Percentiles rank a stretch among this genome's conserved stretches.
Conservation (phyloP, 2,888 invertebrate genomes). For the Muschampia plurimacula region DNA sequence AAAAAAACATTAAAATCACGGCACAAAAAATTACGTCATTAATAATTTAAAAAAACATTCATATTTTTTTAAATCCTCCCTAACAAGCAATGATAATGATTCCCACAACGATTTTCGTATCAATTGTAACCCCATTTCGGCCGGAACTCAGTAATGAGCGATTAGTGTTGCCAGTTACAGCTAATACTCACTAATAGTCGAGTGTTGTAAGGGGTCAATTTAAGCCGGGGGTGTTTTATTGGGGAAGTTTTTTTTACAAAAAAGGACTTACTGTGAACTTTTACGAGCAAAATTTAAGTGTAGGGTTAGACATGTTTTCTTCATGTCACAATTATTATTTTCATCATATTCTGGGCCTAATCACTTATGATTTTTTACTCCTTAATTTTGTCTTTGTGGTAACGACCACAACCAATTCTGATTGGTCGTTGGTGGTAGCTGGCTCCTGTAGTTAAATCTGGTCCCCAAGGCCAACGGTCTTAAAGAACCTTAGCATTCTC, state of each 20-base stretch:
- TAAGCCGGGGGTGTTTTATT: neutral
- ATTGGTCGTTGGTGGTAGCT: too few relatives aligned
- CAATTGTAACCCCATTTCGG: conserved; percentile 56
- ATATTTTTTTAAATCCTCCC: conserved; percentile 27
- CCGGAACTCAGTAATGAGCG: conserved; percentile 82
- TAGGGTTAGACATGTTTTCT: neutral
- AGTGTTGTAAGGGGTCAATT: conserved; percentile 56
- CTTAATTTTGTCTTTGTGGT: too few relatives aligned
- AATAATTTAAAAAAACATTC: conserved; percentile 13
- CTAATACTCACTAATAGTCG: conserved; percentile 79
- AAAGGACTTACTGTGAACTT: neutral
- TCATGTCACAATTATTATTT: too few relatives aligned
- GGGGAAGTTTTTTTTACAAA: conserved; percentile 1
- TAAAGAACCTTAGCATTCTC: too few relatives aligned
- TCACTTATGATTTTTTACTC: too few relatives aligned
- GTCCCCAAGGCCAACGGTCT: too few relatives aligned
- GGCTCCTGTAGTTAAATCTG: too few relatives aligned
- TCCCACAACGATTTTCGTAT: conserved; percentile 60
- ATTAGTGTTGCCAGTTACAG: conserved; percentile 83
- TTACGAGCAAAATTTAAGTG: neutral
- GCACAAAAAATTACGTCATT: neutral
- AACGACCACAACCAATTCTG: too few relatives aligned
- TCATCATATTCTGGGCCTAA: too few relatives aligned
- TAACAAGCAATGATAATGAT: conserved; percentile 48
- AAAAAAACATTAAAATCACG: neutral